Base-by-base conservation (phyloP, 2,888 invertebrate species). In the Loripinus fragilis region DNA sequence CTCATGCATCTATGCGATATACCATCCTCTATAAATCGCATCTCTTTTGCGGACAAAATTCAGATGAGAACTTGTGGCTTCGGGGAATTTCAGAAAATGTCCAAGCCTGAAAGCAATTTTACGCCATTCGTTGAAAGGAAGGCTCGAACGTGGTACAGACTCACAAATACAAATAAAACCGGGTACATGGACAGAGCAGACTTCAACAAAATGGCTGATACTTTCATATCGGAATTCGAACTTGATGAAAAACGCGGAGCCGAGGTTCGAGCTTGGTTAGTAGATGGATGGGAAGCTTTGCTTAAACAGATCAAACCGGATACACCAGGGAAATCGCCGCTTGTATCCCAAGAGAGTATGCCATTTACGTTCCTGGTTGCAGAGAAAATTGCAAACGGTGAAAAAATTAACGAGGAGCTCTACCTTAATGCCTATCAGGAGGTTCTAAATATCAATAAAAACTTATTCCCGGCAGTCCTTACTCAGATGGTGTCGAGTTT, bases 141-240 rank as follows among this genome's bases (percentile, higher is more conserved):
- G 78, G 80, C 86, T 7, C 74, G 87, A 65, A 80, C 77, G 28
- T 90, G 89, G 89, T 90, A 88, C 71, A 83, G 85, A 23, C 77
- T 89, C 76, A 85, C 86, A 41, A 87, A 89, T 68, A 85, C 85
- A n/a, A 87, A 85, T 45, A 80, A 83, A 41, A 86, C 88, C 42
- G 89, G 87, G 0, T 80, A 67, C 52, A 87, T 89, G 83, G 74
- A 81, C 15, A 76, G 76, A 42, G 75, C 74, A 0, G 89, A 89
- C 71, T 89, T 83, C 70, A 74, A 64, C 17, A 66, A 86, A 25
- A 87, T 89, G 66, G 85, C 88, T 0, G 84, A 88, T 23, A 67
- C 80, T 20, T 89, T 88, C 45, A 80, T 79, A 1, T 64, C 76
- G 52, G 86, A 88, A 55, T 88, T 87, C 41, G 60, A 84, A 1